Evolutionary conservation across 2,888 invertebrate species (phyloP).

Genomic region (Pandemis corylana): DNA sequence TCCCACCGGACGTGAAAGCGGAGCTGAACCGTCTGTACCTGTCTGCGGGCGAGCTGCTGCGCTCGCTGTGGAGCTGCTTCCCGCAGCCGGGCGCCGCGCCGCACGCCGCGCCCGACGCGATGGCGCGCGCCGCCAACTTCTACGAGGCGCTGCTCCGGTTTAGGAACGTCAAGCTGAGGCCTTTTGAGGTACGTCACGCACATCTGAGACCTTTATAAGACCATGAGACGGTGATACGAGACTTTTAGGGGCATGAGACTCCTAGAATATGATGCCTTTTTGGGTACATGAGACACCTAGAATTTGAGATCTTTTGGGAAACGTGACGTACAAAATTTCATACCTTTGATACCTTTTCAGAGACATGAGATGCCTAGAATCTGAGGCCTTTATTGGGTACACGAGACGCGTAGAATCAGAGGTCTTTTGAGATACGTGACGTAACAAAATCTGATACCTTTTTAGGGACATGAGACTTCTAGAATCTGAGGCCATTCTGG

Average conservation of each 20-base stretch:
- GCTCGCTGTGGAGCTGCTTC: conserved; percentile 98
- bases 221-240: neutral
- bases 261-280: neutral
- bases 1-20: conserved; percentile 92
- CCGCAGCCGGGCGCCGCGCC: conserved; percentile 90
- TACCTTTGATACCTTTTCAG: too few species aligned
- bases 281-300: neutral
- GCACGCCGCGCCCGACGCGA: conserved; percentile 89
- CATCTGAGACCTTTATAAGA: neutral
- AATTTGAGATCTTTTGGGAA: neutral
- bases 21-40: conserved; percentile 94
- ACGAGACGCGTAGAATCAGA: neutral
- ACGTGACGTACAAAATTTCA: too few species aligned
- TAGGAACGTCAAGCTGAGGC: conserved; percentile 93
- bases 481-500: too few species aligned
- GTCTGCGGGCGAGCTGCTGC: conserved; percentile 93
- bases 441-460: neutral
- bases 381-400: too few species aligned
- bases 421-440: conserved; percentile 89
- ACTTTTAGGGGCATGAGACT: neutral
- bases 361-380: too few species aligned
- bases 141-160: conserved; percentile 95
- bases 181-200: conserved; percentile 88
- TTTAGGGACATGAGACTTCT: neutral
- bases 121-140: conserved; percentile 93